Conservation (phyloP, 2,888 invertebrate species). For the Melinaea marsaeus region DNA sequence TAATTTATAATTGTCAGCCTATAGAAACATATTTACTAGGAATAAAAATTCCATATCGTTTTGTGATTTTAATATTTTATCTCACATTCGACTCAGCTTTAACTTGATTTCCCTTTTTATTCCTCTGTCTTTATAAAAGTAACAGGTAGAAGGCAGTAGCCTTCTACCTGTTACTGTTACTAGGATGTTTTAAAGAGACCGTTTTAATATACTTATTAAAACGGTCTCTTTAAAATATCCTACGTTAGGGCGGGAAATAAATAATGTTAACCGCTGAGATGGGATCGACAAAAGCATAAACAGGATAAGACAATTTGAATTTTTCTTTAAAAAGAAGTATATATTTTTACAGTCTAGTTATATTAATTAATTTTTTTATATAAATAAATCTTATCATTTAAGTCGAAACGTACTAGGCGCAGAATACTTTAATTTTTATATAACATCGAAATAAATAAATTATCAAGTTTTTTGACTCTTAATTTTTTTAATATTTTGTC, state of each 20-base stretch:
- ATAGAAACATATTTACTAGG: too few species aligned
- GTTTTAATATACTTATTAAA: constrained; percentile 76
- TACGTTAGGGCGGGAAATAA: too few species aligned
- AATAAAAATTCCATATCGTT: neutral
- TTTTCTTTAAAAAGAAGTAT: neutral
- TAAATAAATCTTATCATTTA: too few species aligned
- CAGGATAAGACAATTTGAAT: constrained; percentile 19
- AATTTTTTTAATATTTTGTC: too few species aligned
- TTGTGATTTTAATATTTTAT: constrained; percentile 31
- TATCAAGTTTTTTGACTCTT: too few species aligned
- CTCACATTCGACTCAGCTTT: neutral
- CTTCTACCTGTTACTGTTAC: too few species aligned
- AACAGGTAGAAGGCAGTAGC: constrained; percentile 62
- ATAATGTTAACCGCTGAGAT: too few species aligned
- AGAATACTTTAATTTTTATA: constrained; percentile 18
- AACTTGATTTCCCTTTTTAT: constrained; percentile 21
- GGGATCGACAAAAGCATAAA: constrained; percentile 18
- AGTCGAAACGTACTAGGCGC: too few species aligned
- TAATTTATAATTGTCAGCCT: neutral
- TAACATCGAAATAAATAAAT: too few species aligned
- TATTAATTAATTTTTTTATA: too few species aligned
- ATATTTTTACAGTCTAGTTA: too few species aligned
- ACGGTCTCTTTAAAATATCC: constrained; percentile 73
- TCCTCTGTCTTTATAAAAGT: constrained; percentile 41
- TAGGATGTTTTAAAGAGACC: too few species aligned